These are phyloP conservation scores for Vulpes vulpes DNA, from an alignment of 2,113 vertebrate genomes.

Conservation along the genomic window DNA sequence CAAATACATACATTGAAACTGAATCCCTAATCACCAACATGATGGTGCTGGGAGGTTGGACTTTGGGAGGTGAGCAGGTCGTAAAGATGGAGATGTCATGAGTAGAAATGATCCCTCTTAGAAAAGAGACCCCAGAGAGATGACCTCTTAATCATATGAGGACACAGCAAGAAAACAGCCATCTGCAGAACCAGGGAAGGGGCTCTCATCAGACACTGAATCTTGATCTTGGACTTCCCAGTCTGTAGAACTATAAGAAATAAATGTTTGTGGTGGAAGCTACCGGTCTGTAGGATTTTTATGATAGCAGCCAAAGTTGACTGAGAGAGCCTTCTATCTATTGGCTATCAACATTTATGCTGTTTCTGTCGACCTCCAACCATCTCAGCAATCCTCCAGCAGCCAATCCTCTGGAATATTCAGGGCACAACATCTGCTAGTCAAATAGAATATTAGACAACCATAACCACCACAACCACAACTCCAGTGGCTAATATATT, in stretches of 20 bases:
- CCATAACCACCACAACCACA: not conserved
- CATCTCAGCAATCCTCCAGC: not conserved
- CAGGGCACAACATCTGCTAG: not conserved
- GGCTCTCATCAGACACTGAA: not conserved
- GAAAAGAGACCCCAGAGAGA: not conserved
- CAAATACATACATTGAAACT: not conserved
- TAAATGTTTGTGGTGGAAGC: not conserved
- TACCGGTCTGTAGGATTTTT: not conserved
- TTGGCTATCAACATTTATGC: not conserved
- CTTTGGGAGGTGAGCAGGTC: not conserved
- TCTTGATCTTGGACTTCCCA: not conserved
- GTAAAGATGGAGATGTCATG: not conserved
- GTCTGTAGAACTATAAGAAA: not conserved
- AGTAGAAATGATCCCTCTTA: not conserved
- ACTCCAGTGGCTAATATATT: not conserved
- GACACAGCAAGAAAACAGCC: not conserved
- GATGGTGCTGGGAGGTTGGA: not conserved
- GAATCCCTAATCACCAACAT: not conserved
- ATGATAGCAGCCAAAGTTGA: not conserved
- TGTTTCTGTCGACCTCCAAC: not conserved
- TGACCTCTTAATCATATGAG: not conserved
- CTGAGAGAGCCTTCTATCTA: not conserved
- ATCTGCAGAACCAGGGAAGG: not conserved
- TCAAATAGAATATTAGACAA: not conserved
- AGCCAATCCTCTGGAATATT: not conserved